Evolutionary conservation across 2,888 invertebrate genomes (phyloP), one percentile per base, ranked within the genome.

Genomic region (Calliopum simillimum): DNA sequence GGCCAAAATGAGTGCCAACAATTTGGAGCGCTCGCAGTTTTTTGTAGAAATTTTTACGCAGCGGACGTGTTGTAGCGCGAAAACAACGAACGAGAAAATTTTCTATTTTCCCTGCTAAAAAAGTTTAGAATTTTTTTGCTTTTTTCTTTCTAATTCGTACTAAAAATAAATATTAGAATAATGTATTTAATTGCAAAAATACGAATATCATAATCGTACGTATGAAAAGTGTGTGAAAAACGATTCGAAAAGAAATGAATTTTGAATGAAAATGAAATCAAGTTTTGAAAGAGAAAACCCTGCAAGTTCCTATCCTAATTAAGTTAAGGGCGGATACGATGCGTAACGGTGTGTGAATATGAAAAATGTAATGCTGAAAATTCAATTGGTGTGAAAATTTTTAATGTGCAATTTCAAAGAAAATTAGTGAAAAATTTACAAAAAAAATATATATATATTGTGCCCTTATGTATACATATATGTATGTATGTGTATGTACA

Each of bases 1-100:
- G 23, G 23, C 53, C 14, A 21, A 53, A 23, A 68, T 49, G 63
- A 61, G 14, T 62, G n/a, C 33, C 43, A 44, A 56, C 62, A 67
- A 46, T 51, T 47, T 25, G 14, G 46, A 53, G 47, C 67, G 55
- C 43, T 47, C 56, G 47, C 73, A 79, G 82, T 82, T 81, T 78
- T 77, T 80, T 81, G 80, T 79, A 81, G 82, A 82, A 79, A 79
- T 79, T 83, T 81, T 77, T 75, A 77, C 79, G 79, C 79, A 77
- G 72, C 79, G 79, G 82, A 81, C 81, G 82, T 78, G 75, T 76
- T 76, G 12, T 2, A 21, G 53, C 53, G 53, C 21, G 19, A 19
- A 49, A 49, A n/a, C 1, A 19, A 49, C n/a, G 19, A 19, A 16
- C 49, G 49, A 59, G 16, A 6, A 58, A 59, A 21, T 13, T 59